These are phyloP conservation scores for Bombyx huttoni DNA, from an alignment of 2,888 invertebrate species.

Conservation along the genomic window DNA sequence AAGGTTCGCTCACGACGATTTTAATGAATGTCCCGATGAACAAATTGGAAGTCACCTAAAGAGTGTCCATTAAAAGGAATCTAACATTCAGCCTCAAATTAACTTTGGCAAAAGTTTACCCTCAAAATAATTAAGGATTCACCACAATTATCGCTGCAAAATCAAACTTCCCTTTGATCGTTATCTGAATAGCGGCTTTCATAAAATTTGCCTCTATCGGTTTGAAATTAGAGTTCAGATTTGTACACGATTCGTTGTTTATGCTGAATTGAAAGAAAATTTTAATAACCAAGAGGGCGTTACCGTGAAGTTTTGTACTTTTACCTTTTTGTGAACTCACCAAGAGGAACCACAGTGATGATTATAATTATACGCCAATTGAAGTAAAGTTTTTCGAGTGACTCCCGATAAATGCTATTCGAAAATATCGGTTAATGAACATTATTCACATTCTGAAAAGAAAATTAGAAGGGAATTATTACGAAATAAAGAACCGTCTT, in stretches of 20 bases:
- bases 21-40: constrained; percentile 62
- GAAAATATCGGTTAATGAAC: constrained; percentile 62
- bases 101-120: constrained; percentile 68
- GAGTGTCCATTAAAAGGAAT: constrained; percentile 68
- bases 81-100: constrained; percentile 64
- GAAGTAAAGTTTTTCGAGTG: constrained; percentile 49
- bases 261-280: constrained; percentile 45
- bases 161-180: constrained; percentile 68
- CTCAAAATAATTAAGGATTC: constrained; percentile 72
- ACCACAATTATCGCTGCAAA: constrained; percentile 70
- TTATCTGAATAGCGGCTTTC: constrained; percentile 31
- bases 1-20: constrained; percentile 35
- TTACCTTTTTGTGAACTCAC: constrained; percentile 62
- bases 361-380: constrained; percentile 72
- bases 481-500: constrained; percentile 23
- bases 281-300: constrained; percentile 60
- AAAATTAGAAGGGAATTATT: constrained; percentile 31
- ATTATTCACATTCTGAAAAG: constrained; percentile 46
- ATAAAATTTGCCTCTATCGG: constrained; percentile 29
- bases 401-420: constrained; percentile 51
- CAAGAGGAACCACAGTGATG: constrained; percentile 56
- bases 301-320: constrained; percentile 52
- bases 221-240: constrained; percentile 25
- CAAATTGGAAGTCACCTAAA: constrained; percentile 66
- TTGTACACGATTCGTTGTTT: constrained; percentile 22